Base-by-base conservation (phyloP, 2,888 invertebrate species). In the Lasioglossum marginatum region DNA sequence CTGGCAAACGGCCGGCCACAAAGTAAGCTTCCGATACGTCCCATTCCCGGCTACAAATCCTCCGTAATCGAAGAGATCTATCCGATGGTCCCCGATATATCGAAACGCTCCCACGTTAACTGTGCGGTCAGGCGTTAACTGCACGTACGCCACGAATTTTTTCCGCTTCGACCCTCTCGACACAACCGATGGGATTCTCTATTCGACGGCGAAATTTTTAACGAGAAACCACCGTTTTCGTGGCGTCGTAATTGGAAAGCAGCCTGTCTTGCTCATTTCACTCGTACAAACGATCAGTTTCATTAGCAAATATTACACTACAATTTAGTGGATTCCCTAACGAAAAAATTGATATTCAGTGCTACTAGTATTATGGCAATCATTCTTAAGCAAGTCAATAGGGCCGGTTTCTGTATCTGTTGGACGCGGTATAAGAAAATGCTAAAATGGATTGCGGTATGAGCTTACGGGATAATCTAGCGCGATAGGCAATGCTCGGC, bases 21-120 rank as follows among this genome's bases (percentile, higher is more conserved):
- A 77, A 73, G 57, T 66, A 48, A 81, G 73, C 81, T 81, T 82
- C 73, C 79, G 70, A 71, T 73, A 52, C 66, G 52, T 45, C 16
- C 43, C 34, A 63, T 52, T 63, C 52, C 66, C n/a, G 45, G 37
- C 48, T 45, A 43, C 66, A 57, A 19, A 70, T 70, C 60, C 74
- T 40, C 45, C 8, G 45, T 31, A 45, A 71, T 73, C 48, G 48
- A 73, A 48, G 34, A 31, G 72, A 34, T 73, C 48, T 48, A 27
- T 31, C 72, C 31, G 48, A 73, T 48, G 48, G 27, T 72, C 19
- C 16, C 16, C 45, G 31, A 45, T 72, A 31, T 48, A 16, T 31
- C 34, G 34, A 10, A n/a, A 52, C n/a, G 48, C 31, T 48, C 45
- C 72, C 72, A 48, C 31, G 72, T 73, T 48, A 48, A 48, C 45